These are phyloP conservation scores for Hormaphis cornu DNA, from an alignment of 1,140 invertebrate species.

Conservation along the genomic window DNA sequence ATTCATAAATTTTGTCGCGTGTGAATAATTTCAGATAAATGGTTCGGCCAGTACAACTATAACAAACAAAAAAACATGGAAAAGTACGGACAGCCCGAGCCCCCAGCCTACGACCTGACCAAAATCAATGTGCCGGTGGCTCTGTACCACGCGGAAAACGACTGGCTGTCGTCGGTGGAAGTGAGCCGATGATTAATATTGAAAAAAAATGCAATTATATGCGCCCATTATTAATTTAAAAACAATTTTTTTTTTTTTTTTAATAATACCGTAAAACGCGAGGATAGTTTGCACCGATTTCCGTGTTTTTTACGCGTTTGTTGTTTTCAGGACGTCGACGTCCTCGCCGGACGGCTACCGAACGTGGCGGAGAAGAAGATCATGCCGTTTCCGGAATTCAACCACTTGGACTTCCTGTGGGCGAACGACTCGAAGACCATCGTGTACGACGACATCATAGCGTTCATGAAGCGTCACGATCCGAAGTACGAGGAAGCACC, in stretches of 20 bases:
- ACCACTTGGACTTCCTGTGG: constrained; percentile 62
- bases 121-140: constrained; percentile 56
- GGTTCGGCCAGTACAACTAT: constrained; percentile 44
- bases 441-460: constrained; percentile 47
- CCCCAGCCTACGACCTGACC: constrained; percentile 51
- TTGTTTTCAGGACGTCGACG: constrained; percentile 48
- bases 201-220: neutral
- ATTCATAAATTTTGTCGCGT: constrained; percentile 9
- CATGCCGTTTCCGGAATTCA: constrained; percentile 52
- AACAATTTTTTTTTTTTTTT: neutral
- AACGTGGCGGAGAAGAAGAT: constrained; percentile 44
- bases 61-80: constrained; percentile 45
- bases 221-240: neutral
- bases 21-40: constrained; percentile 6
- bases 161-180: constrained; percentile 49
- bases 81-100: constrained; percentile 44
- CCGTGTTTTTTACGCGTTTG: too few relatives aligned
- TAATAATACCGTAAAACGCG: neutral
- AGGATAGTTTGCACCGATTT: neutral
- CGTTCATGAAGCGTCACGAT: constrained; percentile 28
- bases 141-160: constrained; percentile 61
- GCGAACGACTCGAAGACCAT: constrained; percentile 50
- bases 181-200: neutral
- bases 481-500: neutral
- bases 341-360: constrained; percentile 45